Base-by-base conservation (phyloP, 2,113 vertebrate genomes). In the Onychostruthus taczanowskii region DNA sequence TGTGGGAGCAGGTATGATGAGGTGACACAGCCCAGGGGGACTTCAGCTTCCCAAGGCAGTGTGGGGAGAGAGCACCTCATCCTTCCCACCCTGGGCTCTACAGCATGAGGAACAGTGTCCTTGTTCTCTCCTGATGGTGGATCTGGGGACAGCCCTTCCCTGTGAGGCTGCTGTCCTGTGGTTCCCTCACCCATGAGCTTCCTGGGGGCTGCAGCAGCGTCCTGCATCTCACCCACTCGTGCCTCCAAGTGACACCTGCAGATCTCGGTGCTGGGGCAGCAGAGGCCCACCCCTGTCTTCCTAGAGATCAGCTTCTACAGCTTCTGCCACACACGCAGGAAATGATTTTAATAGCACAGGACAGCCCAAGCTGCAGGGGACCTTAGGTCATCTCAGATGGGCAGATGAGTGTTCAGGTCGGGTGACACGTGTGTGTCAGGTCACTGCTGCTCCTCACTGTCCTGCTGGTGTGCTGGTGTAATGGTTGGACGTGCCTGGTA, bases 141-240 rank as follows among this genome's bases (percentile, higher is more conserved):
- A 16, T 56, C 6, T 62, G 4, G 28, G 46, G 43, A 3, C 23
- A 4, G 8, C 7, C n/a, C 23, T 8, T 89, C 7, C 46, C 28
- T 31, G 18, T 20, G 64, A 33, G 43, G 35, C 41, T 11, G 1
- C 35, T 62, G 24, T 46, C 43, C 59, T 46, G 23, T 30, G 43
- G 2, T 8, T 64, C 4, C 11, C 11, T 16, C 7, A 3, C 21
- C 30, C 2, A 0, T 1, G 63, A 61, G 33, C 49, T 10, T 33
- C 28, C 43, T 0, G 2, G 8, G 55, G 50, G 13, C 23, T 63
- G 63, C 43, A 49, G 66, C 56, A 16, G 26, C 26, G 50, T 47
- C 56, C 31, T 49, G 31, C 11, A 5, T 18, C 18, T 62, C 37
- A 26, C 53, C 8, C 1, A 0, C 19, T 23, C 18, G 21, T 47